Conservation (phyloP, 2,113 vertebrate species). For the Mormyrus iriodes region DNA sequence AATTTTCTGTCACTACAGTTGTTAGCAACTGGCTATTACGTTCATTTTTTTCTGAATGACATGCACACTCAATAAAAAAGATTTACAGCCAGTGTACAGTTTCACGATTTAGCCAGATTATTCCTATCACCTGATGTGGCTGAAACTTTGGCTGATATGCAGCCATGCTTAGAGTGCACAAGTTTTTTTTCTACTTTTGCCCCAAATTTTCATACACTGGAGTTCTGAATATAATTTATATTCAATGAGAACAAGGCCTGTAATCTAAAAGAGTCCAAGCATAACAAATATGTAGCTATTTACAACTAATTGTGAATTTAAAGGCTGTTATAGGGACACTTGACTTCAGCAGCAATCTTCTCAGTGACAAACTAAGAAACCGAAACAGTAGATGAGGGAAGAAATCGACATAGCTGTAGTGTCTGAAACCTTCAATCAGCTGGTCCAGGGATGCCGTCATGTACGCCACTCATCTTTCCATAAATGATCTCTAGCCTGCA, state of each 20-base stretch:
- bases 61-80: background rate
- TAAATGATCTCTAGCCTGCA: background rate
- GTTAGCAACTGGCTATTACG: background rate
- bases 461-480: background rate
- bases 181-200: conserved; percentile 32
- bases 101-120: background rate
- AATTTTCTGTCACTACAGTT: background rate
- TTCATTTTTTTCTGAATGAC: background rate
- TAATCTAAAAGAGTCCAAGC: background rate
- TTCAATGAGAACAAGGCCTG: conserved; percentile 39
- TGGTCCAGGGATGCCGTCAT: background rate
- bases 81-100: background rate
- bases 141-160: background rate
- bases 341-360: background rate
- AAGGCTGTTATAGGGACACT: background rate
- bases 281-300: background rate
- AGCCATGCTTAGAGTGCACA: background rate
- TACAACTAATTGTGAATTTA: background rate
- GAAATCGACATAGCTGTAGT: background rate
- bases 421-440: background rate
- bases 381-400: background rate
- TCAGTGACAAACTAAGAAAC: background rate
- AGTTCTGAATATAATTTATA: conserved; percentile 45
- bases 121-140: background rate
- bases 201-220: conserved; percentile 23